Conservation (phyloP, 2,113 vertebrate genomes). For the Aegotheles bennettii region DNA sequence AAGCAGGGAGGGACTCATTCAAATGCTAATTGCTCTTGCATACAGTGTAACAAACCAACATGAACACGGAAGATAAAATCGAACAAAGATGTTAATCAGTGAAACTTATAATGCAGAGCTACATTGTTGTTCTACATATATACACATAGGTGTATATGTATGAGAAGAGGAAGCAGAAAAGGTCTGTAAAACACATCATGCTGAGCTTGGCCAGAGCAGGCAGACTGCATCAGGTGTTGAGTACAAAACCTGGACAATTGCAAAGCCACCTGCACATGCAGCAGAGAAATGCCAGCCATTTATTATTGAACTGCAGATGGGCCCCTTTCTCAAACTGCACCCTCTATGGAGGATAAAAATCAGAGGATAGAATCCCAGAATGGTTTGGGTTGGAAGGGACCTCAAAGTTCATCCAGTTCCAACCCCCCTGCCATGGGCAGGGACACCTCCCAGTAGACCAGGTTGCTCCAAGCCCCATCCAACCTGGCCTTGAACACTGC, state of each 20-base stretch:
- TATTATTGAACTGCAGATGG: background rate
- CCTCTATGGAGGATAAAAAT: background rate
- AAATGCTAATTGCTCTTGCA: background rate
- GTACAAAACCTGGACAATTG: background rate
- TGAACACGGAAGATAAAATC: background rate
- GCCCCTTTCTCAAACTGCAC: background rate
- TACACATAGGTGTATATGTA: too few species aligned
- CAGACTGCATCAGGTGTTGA: background rate
- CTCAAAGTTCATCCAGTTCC: too few species aligned
- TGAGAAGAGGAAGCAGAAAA: background rate
- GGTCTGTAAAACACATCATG: background rate
- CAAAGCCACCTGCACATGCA: background rate
- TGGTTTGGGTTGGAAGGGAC: too few species aligned
- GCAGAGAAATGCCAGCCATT: background rate
- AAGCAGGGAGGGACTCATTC: background rate
- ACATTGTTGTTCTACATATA: background rate
- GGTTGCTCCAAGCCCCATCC: too few species aligned
- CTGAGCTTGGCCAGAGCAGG: fast-evolving
- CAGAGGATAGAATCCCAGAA: too few species aligned
- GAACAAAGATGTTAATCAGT: background rate
- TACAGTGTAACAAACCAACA: background rate
- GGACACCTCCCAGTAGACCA: too few species aligned
- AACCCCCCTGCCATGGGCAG: too few species aligned
- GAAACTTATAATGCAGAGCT: background rate
- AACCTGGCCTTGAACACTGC: too few species aligned